Conservation (phyloP, 2,113 vertebrate species). For the Malurus melanocephalus region DNA sequence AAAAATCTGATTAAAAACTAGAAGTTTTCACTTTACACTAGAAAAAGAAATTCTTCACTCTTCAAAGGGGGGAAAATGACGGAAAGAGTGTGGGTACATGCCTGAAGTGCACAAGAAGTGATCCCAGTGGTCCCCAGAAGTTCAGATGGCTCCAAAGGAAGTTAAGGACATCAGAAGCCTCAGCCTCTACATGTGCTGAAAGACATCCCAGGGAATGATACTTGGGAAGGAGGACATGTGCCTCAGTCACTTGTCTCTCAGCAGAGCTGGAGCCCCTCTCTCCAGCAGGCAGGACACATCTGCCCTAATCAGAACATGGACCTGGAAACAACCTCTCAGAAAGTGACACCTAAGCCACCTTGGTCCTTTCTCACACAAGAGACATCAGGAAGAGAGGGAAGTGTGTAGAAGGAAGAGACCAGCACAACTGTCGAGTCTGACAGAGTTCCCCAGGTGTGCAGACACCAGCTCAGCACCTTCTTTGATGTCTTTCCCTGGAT, state of each 20-base stretch:
- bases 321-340: background rate
- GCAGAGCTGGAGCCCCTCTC: background rate
- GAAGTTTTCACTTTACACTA: background rate
- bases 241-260: background rate
- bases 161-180: background rate
- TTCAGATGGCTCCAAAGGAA: background rate
- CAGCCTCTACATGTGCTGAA: rapidly evolving
- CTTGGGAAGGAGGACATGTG: rapidly evolving
- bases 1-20: background rate
- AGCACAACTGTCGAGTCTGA: background rate
- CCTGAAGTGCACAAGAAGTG: background rate
- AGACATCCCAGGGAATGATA: rapidly evolving
- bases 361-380: background rate
- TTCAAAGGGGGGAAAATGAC: background rate
- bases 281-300: background rate
- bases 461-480: background rate
- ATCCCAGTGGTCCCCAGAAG: background rate
- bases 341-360: background rate
- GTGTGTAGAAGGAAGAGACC: background rate
- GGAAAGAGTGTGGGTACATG: rapidly evolving
- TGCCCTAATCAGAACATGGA: background rate
- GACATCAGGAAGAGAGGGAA: background rate
- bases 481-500: background rate
- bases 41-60: background rate
- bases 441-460: background rate